Evolutionary conservation across 1,140 invertebrate genomes (phyloP), one percentile per base, ranked within the genome.

Genomic region (Alviniconcha marisindica): DNA sequence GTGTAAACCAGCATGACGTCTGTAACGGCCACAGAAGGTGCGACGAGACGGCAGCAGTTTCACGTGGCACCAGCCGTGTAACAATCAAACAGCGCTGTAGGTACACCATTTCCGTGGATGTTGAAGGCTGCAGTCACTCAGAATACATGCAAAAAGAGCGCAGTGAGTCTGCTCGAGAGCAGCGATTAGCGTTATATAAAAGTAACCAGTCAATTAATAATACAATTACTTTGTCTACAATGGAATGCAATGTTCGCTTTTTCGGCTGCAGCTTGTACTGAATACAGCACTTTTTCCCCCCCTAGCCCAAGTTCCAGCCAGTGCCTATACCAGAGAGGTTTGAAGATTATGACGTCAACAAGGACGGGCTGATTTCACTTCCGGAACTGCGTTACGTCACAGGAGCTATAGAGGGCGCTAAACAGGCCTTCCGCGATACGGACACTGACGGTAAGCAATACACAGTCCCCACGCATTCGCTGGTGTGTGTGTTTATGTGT

Each of bases 321-420:
- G 73, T 76, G 38, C 42, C 18, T 24, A 76, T 76, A 24, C 73
- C 73, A 18, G 73, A 76, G 10, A 76, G 21, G 10, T 76, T 76
- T 44, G 38, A 76, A 44, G 38, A 76, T 38, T 76, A 76, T 76
- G 73, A 76, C 73, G 38, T 76, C 73, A 44, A 76, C 40, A n/a
- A 28, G 38, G 42, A 76, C 73, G 73, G 73, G 1, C 42, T 33
- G 42, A 76, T 76, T 18, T 42, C 73, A 4, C 40, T 76, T 33
- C 5, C 73, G 21, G 73, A 76, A 15, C 36, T 76, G 38, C 73
- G 73, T 51, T 42, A 44, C 42, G 40, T 76, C 73, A 76, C 73
- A 28, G n/a, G 42, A 24, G 73, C 73, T 2, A n/a, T 28, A 12
- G 73, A 76, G 40, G 73, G 73, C 24, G 73, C 73, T n/a, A 44